Conservation (phyloP, 2,113 vertebrate genomes). For the Rhegmatorhina hoffmannsi region DNA sequence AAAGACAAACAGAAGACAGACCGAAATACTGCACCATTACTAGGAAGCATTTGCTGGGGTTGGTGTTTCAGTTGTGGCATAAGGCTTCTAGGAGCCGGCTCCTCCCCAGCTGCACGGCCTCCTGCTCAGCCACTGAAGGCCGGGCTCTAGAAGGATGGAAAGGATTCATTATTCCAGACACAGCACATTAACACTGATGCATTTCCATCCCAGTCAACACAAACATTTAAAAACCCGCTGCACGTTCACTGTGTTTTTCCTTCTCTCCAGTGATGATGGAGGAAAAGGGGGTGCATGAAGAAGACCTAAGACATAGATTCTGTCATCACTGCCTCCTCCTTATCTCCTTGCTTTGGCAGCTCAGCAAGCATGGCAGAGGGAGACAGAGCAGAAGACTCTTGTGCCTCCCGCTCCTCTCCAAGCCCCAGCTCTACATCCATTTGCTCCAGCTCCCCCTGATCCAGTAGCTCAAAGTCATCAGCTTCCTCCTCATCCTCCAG, state of each 20-base stretch:
- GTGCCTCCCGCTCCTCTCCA: constrained; percentile 60
- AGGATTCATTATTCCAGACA: constrained; percentile 52
- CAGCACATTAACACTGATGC: constrained; percentile 63
- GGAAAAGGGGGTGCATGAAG: background rate
- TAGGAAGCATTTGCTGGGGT: constrained; percentile 64
- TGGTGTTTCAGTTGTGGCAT: constrained; percentile 17
- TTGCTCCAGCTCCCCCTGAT: constrained; percentile 97
- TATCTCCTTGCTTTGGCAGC: constrained; percentile 52
- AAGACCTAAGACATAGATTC: constrained; percentile 59
- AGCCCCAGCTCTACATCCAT: constrained; percentile 84
- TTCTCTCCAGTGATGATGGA: constrained; percentile 48
- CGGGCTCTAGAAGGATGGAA: constrained; percentile 56
- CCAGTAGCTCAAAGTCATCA: constrained; percentile 97
- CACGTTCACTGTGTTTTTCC: constrained; percentile 10
- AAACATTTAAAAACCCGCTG: constrained; percentile 51
- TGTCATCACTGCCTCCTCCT: constrained; percentile 48
- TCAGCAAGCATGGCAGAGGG: constrained; percentile 1
- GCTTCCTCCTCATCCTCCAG: constrained; percentile 79
- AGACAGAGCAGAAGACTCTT: constrained; percentile 8
- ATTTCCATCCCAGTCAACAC: constrained; percentile 32
- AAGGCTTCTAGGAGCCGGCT: constrained; percentile 36
- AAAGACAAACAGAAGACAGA: constrained; percentile 68
- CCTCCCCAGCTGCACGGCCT: background rate
- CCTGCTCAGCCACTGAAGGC: constrained; percentile 9
- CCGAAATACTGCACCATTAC: constrained; percentile 68